Percentiles rank a stretch among this genome's conserved stretches.
Conservation (phyloP, 2,888 invertebrate species). For the Stenichneumon culpator region DNA sequence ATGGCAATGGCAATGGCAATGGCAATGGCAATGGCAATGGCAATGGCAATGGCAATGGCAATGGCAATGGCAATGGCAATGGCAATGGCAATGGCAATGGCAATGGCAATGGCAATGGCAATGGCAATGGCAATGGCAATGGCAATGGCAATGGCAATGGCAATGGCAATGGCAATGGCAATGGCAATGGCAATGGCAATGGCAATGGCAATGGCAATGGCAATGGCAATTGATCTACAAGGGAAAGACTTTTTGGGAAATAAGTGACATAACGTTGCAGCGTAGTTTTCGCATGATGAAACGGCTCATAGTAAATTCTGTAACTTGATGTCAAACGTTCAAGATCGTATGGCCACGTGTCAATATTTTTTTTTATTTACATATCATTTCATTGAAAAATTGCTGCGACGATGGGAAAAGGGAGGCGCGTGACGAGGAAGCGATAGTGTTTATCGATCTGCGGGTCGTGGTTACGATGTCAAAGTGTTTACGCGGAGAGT, state of each 20-base stretch:
- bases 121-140: too few species aligned
- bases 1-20: too few species aligned
- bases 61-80: too few species aligned
- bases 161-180: too few species aligned
- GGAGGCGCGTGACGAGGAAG: not conserved
- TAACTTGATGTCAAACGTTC: constrained; percentile 72
- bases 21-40: too few species aligned
- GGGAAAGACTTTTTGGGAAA: not conserved
- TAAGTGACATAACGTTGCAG: not conserved
- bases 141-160: too few species aligned
- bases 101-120: too few species aligned
- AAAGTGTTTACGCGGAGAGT: constrained; percentile 9
- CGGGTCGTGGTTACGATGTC: not conserved
- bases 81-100: too few species aligned
- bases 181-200: too few species aligned
- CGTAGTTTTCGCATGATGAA: constrained; percentile 52
- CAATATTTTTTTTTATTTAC: not conserved
- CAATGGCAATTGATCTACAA: not conserved
- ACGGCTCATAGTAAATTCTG: constrained; percentile 43
- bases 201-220: not conserved
- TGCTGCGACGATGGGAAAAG: not conserved
- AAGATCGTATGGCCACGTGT: constrained; percentile 62
- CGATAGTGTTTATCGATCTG: not conserved
- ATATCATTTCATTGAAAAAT: not conserved
- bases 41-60: too few species aligned